Evolutionary conservation across 2,113 vertebrate genomes (phyloP), one percentile per base, ranked within the genome.

Genomic region (Mesembrinibis cayennensis): DNA sequence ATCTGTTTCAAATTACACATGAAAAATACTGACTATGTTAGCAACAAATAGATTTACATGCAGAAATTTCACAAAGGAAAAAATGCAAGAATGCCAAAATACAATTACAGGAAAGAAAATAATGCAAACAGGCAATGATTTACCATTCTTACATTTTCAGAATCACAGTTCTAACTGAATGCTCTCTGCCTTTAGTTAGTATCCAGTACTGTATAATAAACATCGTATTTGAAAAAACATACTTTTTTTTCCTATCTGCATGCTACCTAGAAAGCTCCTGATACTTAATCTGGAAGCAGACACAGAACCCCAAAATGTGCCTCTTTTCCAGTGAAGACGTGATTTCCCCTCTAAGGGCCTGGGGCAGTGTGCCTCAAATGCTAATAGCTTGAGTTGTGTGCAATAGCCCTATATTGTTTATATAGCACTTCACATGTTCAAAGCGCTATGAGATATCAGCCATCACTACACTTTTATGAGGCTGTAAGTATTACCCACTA

Each of bases 381-480:
- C 84, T 94, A 95, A 91, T 34, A 74, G 89, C 94, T 56, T 11
- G 42, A 82, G 81, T 50, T 82, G 77, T 71, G 87, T 91, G 77
- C 94, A 92, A 82, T 70, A 94, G 82, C 92, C 90, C 85, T 73
- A 50, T 83, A 66, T 73, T 96, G 96, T 96, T 96, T 96, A 94
- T 88, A 94, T 19, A 92, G 92, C 95, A 90, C 95, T 96, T 86
- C 85, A 91, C 88, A 88, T 93, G 93, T 96, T 96, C 93, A 97
- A 96, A 97, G 96, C 83, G 53, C 86, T 53, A 92, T 79, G 65
- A 96, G 95, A 91, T 96, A 97, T 91, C 93, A 87, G 94, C 82
- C 93, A 94, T 81, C 80, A 59, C 79, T 86, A 77, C 76, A 40
- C 70, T 96, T 97, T 97, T 97, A 96, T 66, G 89, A 95, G 97